Conservation (phyloP, 2,888 invertebrate genomes). For the Amitus sp. region DNA sequence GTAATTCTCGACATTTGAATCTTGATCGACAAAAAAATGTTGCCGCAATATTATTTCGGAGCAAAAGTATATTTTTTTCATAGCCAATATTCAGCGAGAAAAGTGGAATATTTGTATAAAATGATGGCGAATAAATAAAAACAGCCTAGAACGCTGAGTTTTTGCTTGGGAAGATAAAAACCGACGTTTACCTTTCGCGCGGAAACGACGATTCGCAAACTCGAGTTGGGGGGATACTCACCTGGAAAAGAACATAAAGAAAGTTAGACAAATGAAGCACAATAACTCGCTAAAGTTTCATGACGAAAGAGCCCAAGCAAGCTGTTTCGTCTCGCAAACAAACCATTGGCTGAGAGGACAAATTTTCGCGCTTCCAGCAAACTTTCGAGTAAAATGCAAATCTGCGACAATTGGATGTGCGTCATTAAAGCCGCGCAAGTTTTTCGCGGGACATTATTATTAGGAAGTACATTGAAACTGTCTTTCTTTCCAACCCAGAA, state of each 20-base stretch:
- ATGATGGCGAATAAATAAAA: too few species aligned
- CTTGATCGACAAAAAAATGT: too few species aligned
- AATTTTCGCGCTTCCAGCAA: constrained; percentile 20
- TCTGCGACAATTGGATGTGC: constrained; percentile 32
- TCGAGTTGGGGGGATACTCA: constrained; percentile 32
- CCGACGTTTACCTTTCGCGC: constrained; percentile 2
- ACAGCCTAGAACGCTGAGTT: constrained; percentile 13
- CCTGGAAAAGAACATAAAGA: constrained; percentile 38
- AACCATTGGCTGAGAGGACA: constrained; percentile 26
- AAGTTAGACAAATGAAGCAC: constrained; percentile 38
- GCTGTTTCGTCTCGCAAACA: constrained; percentile 32
- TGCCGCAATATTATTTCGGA: too few species aligned
- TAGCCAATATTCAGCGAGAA: too few species aligned
- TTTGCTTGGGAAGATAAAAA: constrained; percentile 9
- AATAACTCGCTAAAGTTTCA: constrained; percentile 32
- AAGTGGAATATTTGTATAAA: too few species aligned
- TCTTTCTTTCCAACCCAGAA: too few species aligned
- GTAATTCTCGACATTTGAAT: too few species aligned
- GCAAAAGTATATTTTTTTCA: too few species aligned
- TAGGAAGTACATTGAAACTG: constrained; percentile 20
- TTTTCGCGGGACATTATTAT: constrained; percentile 16
- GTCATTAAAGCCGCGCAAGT: constrained; percentile 30
- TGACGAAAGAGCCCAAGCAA: constrained; percentile 22
- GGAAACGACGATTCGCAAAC: constrained; percentile 20
- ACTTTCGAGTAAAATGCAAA: constrained; percentile 31